Evolutionary conservation across 2,888 invertebrate genomes (phyloP).

Genomic region (Rhopalosiphum nymphaeae): DNA sequence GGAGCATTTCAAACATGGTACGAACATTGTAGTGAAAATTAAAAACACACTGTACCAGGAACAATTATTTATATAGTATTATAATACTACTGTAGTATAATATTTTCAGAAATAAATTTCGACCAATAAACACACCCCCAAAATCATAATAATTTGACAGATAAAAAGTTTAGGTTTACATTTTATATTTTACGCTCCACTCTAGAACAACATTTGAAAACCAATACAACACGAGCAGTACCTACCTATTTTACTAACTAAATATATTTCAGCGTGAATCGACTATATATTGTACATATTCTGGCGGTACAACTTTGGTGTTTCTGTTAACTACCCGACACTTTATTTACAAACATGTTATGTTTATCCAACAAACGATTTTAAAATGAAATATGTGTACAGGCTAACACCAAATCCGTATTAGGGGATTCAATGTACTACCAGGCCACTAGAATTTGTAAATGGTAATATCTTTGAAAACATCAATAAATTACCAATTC

Average conservation of each 20-base stretch:
- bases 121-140: too few relatives aligned
- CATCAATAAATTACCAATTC: slow-evolving; percentile 11
- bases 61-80: too few relatives aligned
- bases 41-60: neutral
- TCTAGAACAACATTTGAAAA: neutral
- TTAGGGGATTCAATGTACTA: neutral
- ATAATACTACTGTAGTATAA: too few relatives aligned
- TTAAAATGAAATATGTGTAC: slow-evolving; percentile 16
- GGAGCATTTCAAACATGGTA: neutral
- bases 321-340: neutral
- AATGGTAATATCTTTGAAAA: neutral
- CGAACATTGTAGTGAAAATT: neutral
- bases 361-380: slow-evolving; percentile 13
- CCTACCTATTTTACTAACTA: neutral
- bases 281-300: neutral
- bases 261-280: neutral
- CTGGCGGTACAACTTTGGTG: neutral
- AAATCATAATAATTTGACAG: too few relatives aligned
- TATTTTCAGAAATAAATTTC: too few relatives aligned
- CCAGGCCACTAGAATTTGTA: neutral
- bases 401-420: neutral
- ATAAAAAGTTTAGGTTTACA: too few relatives aligned
- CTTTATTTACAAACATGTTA: neutral
- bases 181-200: too few relatives aligned
- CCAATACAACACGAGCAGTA: neutral